Evolutionary conservation across 2,797 vertebrate species (phyloP), one percentile per base, ranked within the genome.

Genomic region (Parauchenoglanis ngamensis): DNA sequence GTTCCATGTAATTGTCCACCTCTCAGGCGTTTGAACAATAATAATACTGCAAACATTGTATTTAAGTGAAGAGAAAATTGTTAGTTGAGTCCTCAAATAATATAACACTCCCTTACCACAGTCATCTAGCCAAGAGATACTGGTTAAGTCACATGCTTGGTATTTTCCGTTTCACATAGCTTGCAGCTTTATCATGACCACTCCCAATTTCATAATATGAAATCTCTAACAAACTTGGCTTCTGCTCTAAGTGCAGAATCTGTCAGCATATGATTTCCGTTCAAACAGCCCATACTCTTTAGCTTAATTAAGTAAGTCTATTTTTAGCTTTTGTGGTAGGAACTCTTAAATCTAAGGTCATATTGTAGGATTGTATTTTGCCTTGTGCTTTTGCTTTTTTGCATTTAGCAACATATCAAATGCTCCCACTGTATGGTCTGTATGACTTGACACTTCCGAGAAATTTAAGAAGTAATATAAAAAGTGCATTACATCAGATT

Each of bases 21-120:
- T 92, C 88, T 92, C 87, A 73, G 82, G 92, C 89, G 4, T 92
- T 93, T 91, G 90, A 94, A 94, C 93, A 94, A 94, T 95, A 94
- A 94, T 92, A 91, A 92, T 93, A 92, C 91, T 91, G 90, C 90
- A 92, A 95, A 95, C 94, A 93, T 93, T 94, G 93, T 93, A 94
- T 95, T 96, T 95, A 95, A 94, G 93, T 2, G 76, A 94, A 94
- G 94, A 91, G 92, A 95, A 94, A 95, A 96, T 94, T 93, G 94
- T 94, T 93, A 94, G 94, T 94, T 95, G 93, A 93, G 92, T 95
- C 92, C 92, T 93, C 92, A 95, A 96, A 96, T 95, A 94, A 94
- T 94, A 90, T 93, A 94, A 94, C 93, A 93, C 94, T 95, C 93
- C 94, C 94, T 94, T 93, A 94, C 95, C 93, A 91, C 94, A 95